These are phyloP conservation scores for Octomys mimax DNA, from an alignment of 2,797 vertebrate species.

Conservation along the genomic window DNA sequence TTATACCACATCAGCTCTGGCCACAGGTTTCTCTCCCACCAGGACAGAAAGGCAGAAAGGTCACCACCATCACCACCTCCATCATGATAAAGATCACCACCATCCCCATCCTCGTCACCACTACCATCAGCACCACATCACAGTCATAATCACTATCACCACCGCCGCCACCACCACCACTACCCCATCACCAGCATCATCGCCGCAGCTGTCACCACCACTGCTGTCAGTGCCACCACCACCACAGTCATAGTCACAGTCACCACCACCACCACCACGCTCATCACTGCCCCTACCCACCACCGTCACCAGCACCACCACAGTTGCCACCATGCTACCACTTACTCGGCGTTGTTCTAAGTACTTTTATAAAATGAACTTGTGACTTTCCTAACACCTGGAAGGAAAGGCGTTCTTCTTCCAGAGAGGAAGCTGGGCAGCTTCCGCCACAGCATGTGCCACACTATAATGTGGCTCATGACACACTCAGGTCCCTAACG, in stretches of 20 bases:
- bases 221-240: neutral
- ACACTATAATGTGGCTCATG: rapidly evolving
- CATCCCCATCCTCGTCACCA: neutral
- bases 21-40: neutral
- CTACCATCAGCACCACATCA: neutral
- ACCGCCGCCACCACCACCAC: too few relatives aligned
- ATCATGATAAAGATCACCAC: rapidly evolving
- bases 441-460: neutral
- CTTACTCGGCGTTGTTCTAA: too few relatives aligned
- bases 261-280: neutral
- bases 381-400: neutral
- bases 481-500: neutral
- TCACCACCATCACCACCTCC: too few relatives aligned
- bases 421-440: neutral
- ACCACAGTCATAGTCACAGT: rapidly evolving
- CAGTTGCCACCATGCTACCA: neutral
- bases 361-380: neutral
- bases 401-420: neutral
- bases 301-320: neutral
- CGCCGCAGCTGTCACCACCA: neutral
- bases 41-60: neutral
- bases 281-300: too few relatives aligned
- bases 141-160: neutral
- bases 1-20: neutral
- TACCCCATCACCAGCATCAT: neutral